Conservation (phyloP, 1,140 invertebrate genomes). For the Psilanteris sp. region DNA sequence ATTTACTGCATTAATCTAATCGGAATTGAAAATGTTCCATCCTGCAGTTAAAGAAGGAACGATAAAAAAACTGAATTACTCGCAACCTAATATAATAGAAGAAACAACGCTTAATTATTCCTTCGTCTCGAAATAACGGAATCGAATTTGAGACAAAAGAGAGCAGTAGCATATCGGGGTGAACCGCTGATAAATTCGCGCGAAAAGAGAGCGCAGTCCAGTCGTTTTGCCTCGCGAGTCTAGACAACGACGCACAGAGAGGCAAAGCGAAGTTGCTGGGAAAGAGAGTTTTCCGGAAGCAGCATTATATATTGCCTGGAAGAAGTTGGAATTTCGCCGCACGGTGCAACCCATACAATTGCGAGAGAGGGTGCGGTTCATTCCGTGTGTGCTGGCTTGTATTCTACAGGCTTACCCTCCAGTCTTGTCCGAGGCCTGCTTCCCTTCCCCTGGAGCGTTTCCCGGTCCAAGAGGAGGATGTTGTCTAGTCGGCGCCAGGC, state of each 20-base stretch:
- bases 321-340: constrained; percentile 49
- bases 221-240: constrained; percentile 30
- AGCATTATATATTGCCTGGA: constrained; percentile 47
- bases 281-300: constrained; percentile 40
- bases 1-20: too few relatives aligned
- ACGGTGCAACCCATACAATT: constrained; percentile 37
- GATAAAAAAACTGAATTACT: too few relatives aligned
- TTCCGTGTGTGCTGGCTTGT: constrained; percentile 13
- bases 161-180: constrained; percentile 2
- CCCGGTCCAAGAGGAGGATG: constrained; percentile 35
- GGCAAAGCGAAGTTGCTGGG: constrained; percentile 7
- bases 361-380: constrained; percentile 3
- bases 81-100: too few relatives aligned
- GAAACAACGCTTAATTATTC: too few relatives aligned
- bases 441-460: background rate
- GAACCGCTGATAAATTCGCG: constrained; percentile 40
- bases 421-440: constrained; percentile 7
- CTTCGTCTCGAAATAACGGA: too few relatives aligned
- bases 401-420: constrained; percentile 31
- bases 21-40: too few relatives aligned
- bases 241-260: constrained; percentile 32
- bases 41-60: too few relatives aligned
- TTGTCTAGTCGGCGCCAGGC: constrained; percentile 54
- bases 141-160: too few relatives aligned
- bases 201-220: constrained; percentile 27